phyloP scores from a whole-genome alignment of 2,888 invertebrate genomes.

The Myathropa florea region DNA sequence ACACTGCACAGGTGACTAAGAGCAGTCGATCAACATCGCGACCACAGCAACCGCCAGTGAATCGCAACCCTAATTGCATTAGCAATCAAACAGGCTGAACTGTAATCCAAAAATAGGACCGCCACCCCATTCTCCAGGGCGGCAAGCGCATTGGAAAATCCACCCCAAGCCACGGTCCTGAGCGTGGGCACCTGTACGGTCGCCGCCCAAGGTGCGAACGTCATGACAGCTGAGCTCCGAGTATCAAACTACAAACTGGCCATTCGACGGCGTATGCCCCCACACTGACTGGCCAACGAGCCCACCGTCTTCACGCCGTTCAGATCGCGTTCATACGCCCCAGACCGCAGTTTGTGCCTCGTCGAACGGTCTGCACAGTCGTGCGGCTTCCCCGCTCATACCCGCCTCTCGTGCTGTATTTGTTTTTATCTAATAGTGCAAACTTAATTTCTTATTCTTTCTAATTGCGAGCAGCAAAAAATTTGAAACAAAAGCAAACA shows the following conservation, averaged over 20 bases:
- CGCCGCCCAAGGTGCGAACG: constrained; percentile 25
- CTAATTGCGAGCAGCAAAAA: constrained; percentile 16
- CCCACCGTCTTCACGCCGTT: constrained; percentile 3
- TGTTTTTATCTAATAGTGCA: constrained; percentile 37
- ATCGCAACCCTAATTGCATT: constrained; percentile 63
- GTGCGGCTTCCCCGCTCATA: background rate
- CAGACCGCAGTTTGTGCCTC: constrained; percentile 17
- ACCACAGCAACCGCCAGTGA: background rate
- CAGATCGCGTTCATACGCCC: constrained; percentile 3
- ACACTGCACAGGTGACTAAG: constrained; percentile 31
- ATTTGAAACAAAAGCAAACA: constrained; percentile 30
- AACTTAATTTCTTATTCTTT: constrained; percentile 42
- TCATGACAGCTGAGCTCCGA: constrained; percentile 2
- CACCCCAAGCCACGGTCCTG: background rate
- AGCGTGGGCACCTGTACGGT: background rate
- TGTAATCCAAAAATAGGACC: constrained; percentile 34
- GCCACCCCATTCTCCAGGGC: constrained; percentile 33
- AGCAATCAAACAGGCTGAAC: constrained; percentile 40
- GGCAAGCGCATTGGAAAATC: constrained; percentile 5
- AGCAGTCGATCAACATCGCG: background rate
- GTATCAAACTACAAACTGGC: constrained; percentile 17
- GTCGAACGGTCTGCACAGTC: constrained; percentile 21
- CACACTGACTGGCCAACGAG: constrained; percentile 6
- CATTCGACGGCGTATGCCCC: constrained; percentile 10
- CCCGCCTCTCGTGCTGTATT: background rate